Evolutionary conservation across 2,797 vertebrate species (phyloP).

Genomic region (Acomys russatus): DNA sequence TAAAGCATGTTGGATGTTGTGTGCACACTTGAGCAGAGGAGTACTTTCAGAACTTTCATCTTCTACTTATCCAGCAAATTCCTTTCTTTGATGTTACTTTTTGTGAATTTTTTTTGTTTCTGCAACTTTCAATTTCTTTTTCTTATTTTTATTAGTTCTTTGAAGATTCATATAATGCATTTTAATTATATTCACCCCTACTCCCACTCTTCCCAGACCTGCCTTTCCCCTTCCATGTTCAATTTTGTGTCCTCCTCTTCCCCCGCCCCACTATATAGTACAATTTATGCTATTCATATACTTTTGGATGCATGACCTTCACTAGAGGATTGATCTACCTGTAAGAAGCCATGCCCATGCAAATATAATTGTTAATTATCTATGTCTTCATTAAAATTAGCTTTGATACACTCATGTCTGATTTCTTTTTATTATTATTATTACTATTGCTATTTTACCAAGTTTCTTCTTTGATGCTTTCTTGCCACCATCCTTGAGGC

Average conservation of each 20-base stretch:
- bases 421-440: not conserved
- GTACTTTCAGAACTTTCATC: not conserved
- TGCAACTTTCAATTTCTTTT: not conserved
- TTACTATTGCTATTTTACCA: not conserved
- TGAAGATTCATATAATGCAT: not conserved
- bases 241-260: not conserved
- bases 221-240: not conserved
- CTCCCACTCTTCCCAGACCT: not conserved
- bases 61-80: slow-evolving; percentile 4
- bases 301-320: no score
- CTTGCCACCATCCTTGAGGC: not conserved
- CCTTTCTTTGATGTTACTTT: not conserved
- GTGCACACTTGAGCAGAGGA: not conserved
- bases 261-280: no score
- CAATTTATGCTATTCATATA: not conserved
- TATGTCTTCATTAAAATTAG: not conserved
- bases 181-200: not conserved
- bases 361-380: not conserved
- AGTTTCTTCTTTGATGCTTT: not conserved
- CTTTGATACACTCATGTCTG: not conserved
- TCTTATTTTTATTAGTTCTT: not conserved
- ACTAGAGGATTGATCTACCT: not conserved
- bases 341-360: not conserved
- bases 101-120: not conserved
- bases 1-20: not conserved